Evolutionary conservation across 2,113 vertebrate species (phyloP), one percentile per base, ranked within the genome.

Genomic region (Microcebus tavaratra): DNA sequence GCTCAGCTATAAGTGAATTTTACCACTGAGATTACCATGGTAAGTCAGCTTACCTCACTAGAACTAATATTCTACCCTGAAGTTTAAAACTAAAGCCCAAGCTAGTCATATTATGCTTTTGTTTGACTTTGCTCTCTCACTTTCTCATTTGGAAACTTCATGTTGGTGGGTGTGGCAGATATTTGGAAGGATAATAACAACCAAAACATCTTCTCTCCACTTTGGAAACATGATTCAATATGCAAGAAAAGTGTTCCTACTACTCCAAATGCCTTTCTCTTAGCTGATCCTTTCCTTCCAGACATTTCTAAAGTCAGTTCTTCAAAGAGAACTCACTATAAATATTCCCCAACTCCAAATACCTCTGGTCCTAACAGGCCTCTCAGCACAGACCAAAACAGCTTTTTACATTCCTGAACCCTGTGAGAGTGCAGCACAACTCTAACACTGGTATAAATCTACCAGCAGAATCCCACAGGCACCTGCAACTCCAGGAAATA

Each of bases 81-180:
- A 39, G 39, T 85, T 18, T 55, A 76, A 14, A 6, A n/a, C 36
- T 87, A 68, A 89, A 80, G 29, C 23, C 23, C 79, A 75, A 91
- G 50, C 72, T 81, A 57, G 17, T 72, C 67, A 92, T 14, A 76
- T 39, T 1, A 94, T 2, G 36, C 29, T 90, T 94, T 63, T 65
- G 6, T 65, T 31, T 81, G 31, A 23, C 73, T 63, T 25, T 93
- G 86, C 8, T 93, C 82, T 85, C 53, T 70, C 55, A 42, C 29
- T 75, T 88, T 80, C 27, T 79, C 63, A 91, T 92, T 18, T 91
- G 73, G 31, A 72, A 91, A 91, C 23, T 68, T 83, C 48, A 86
- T 21, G 21, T 48, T 67, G 31, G 25, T 6, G 12, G 34, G 63
- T 57, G 11, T 50, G 55, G n/a, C 39, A 87, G 79, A 53, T 42